Evolutionary conservation across 2,113 vertebrate genomes (phyloP), one percentile per base, ranked within the genome.

Genomic region (Lycaon pictus): DNA sequence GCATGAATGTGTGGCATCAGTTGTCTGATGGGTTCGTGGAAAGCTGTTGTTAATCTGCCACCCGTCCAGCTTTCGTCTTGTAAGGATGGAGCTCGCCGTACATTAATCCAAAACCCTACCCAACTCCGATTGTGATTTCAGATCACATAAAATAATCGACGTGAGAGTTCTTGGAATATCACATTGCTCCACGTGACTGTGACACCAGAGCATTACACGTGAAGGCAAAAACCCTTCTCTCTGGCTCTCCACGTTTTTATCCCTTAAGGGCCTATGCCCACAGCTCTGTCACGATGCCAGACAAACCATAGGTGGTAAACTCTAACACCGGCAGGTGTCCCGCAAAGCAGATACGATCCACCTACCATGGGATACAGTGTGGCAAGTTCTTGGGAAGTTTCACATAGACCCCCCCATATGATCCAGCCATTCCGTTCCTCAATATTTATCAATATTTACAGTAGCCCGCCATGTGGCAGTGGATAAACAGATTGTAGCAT

Each of bases 191-290:
- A 32, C 7, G 2, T 11, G 35, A 43, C 16, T 7, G 13, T 11
- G 32, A 71, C 16, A 29, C 35, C 25, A 48, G 2, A 69, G 48
- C 25, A 7, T 48, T 12, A 63, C 37, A 65, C 19, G 17, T 20
- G n/a, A 20, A 10, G 11, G n/a, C 69, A 71, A 35, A 25, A 25
- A 2, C 37, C 22, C 35, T 65, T 11, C 71, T 32, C 7, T 43
- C 43, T 2, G 17, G 4, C 2, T 43, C 9, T 6, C 12, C 7
- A 11, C 0, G 25, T 9, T 6, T 11, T 25, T 29, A 4, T 0
- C 27, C 79, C n/a, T 63, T 81, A 3, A 19, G 8, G 8, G 17
- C 35, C 92, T 51, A 8, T 22, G 55, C 22, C 27, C 82, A 80
- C 43, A 27, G 20, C n/a, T 72, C 80, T 58, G 76, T 55, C 72